Conservation (phyloP, 2,113 vertebrate species). For the Paralichthys olivaceus region DNA sequence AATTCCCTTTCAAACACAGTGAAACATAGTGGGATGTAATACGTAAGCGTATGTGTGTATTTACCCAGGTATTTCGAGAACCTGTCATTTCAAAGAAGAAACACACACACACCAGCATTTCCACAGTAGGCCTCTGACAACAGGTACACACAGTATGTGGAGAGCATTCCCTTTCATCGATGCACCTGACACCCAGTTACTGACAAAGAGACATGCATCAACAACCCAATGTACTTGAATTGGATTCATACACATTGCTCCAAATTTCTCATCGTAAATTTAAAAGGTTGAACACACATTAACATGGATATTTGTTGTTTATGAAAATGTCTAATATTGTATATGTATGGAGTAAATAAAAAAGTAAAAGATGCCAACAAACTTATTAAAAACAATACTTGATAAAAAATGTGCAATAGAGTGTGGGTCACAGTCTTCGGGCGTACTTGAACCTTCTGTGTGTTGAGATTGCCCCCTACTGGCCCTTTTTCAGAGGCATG, state of each 20-base stretch:
- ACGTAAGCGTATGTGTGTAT: background rate
- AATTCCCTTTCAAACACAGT: constrained; percentile 52
- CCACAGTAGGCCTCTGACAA: constrained; percentile 26
- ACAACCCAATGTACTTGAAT: background rate
- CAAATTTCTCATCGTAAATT: background rate
- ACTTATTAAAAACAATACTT: background rate
- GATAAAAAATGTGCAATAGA: background rate
- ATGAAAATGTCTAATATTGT: background rate
- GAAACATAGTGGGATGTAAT: constrained; percentile 42
- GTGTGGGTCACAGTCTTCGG: background rate
- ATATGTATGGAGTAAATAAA: background rate
- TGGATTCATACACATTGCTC: background rate
- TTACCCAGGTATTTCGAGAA: constrained; percentile 53
- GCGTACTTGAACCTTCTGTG: background rate
- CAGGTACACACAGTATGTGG: background rate
- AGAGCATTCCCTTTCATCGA: constrained; percentile 19
- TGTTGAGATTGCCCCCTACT: constrained; percentile 74
- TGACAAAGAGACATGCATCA: background rate
- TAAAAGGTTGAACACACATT: background rate
- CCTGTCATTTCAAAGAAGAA: constrained; percentile 46
- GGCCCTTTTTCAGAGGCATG: constrained; percentile 25
- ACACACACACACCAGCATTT: constrained; percentile 39
- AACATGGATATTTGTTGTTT: background rate
- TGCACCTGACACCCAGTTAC: constrained; percentile 17
- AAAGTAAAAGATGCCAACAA: background rate